phyloP scores from a whole-genome alignment of 2,113 vertebrate genomes.

The Pseudopodoces humilis region DNA sequence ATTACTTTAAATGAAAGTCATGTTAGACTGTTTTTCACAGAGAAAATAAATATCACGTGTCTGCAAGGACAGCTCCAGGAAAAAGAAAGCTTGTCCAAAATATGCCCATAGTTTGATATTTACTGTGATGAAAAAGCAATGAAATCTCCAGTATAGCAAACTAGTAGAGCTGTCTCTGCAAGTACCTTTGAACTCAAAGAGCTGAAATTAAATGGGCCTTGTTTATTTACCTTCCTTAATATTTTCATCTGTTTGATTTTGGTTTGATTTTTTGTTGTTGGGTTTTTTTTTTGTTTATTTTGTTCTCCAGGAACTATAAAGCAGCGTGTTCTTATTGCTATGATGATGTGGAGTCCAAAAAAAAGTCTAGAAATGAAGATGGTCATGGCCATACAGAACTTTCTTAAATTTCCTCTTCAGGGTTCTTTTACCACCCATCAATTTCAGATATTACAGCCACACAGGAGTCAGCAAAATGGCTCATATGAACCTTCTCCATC shows the following conservation, averaged over 20 bases:
- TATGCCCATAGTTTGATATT: neutral
- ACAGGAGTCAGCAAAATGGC: fast-evolving
- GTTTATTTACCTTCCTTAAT: neutral
- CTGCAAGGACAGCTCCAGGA: neutral
- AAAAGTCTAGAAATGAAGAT: neutral
- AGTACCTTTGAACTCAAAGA: neutral
- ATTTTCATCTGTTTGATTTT: neutral
- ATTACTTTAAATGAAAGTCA: neutral
- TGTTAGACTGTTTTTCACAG: neutral
- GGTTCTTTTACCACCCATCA: neutral
- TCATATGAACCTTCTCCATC: neutral
- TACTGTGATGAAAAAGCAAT: neutral
- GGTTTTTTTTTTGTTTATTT: neutral
- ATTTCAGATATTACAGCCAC: neutral
- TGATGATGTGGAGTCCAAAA: neutral
- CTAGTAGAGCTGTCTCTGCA: neutral
- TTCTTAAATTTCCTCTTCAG: neutral
- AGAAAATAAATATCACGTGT: neutral
- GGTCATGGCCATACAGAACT: neutral
- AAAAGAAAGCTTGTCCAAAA: neutral
- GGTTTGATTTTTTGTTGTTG: neutral
- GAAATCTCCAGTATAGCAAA: neutral
- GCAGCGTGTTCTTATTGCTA: neutral
- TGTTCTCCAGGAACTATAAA: neutral
- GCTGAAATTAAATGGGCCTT: neutral